Base-by-base conservation (phyloP, 2,888 invertebrate species). In the Amphipoea oculea region DNA sequence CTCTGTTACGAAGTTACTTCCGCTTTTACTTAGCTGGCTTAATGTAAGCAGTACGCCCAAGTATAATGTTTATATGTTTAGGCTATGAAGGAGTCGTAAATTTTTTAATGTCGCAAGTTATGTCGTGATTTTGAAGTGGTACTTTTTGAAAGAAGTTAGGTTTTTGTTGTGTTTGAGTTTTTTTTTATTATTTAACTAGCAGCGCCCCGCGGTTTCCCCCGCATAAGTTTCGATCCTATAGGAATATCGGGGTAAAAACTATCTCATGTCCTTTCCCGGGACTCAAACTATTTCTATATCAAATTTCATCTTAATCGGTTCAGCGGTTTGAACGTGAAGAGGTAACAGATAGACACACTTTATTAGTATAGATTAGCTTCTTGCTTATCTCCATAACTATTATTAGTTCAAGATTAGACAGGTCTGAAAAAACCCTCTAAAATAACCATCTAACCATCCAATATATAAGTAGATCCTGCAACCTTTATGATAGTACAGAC, bases 1-100 rank as follows among this genome's bases (percentile, higher is more conserved):
- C 79, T 79, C 73, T 65, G 74, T 74, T 78, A 60, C 66, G 68
- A 79, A 86, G 77, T 80, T 76, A 83, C 81, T 88, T 88, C 86
- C 84, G 57, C 72, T 76, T 66, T 88, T 88, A 87, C 86, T 87
- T 87, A 78, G 79, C 71, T 51, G 23, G 74, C 66, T 83, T 76
- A 81, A 76, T 81, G 65, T 72, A 57, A 36, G 68, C 76, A 67
- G n/a, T 74, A 73, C 62, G 71, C 60, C 54, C 29, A 71, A 72
- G 78, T 69, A 57, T 84, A 72, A 73, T 71, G 76, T 66, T 76
- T 86, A 81, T 83, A 48, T 78, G 42, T 83, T 75, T n/a, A 76
- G 54, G 67, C 65, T 76, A 73, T 82, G 5, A 67, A 51, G 40
- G 40, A 14, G 57, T 3, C 66, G 1, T 63, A 23, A 20, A 65